These are phyloP conservation scores for Peromyscus polionotus DNA, from an alignment of 2,113 vertebrate species.

Conservation along the genomic window DNA sequence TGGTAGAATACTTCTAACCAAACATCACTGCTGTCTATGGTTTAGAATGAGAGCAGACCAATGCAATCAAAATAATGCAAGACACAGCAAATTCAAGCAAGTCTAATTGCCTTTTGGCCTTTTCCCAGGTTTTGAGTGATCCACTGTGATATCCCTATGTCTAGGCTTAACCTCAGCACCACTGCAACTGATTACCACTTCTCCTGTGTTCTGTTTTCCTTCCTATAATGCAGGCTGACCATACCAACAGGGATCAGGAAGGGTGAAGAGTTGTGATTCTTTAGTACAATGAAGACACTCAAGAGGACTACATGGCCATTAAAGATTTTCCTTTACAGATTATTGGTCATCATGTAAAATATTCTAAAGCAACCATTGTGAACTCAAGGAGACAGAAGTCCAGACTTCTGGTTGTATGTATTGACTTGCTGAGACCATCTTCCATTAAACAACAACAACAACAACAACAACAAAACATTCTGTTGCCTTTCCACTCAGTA, in stretches of 20 bases:
- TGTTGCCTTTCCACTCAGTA: background rate
- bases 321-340: background rate
- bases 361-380: background rate
- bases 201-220: background rate
- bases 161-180: background rate
- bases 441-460: background rate
- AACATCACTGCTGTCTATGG: background rate
- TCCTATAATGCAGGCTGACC: background rate
- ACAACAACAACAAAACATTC: background rate
- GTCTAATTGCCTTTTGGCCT: accelerated
- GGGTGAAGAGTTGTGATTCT: background rate
- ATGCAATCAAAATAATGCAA: background rate
- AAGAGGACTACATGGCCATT: background rate
- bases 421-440: background rate
- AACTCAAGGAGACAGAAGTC: background rate
- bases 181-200: background rate
- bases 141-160: background rate
- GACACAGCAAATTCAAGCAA: background rate
- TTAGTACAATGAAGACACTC: background rate
- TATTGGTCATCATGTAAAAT: background rate
- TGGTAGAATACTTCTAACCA: background rate
- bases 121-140: background rate
- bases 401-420: background rate
- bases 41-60: background rate
- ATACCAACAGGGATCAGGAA: background rate